Evolutionary conservation across 2,113 vertebrate species (phyloP).

Genomic region (Chloropsis hardwickii): DNA sequence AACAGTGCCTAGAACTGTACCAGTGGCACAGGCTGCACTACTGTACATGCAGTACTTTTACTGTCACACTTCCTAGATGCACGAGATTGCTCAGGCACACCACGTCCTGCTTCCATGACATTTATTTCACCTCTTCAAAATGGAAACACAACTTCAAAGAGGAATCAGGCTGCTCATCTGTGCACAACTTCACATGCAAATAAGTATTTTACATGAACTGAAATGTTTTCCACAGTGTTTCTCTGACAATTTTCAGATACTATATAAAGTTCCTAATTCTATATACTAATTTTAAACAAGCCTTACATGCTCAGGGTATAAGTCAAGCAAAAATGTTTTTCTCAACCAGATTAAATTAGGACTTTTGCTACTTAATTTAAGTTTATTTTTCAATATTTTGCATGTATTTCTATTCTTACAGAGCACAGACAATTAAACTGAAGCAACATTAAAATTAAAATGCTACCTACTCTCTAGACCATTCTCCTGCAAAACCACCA

Average conservation of each 20-base stretch:
- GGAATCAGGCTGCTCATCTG: neutral
- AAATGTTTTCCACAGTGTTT: neutral
- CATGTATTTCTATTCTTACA: neutral
- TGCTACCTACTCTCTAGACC: neutral
- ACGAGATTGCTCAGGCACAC: neutral
- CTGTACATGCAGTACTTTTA: neutral
- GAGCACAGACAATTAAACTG: neutral
- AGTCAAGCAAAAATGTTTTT: neutral
- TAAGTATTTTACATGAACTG: neutral
- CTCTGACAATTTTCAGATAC: neutral
- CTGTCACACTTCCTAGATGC: neutral
- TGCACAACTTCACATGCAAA: neutral
- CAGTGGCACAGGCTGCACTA: rapidly evolving
- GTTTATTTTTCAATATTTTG: neutral
- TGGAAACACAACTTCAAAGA: neutral
- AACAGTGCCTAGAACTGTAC: neutral
- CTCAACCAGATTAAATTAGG: neutral
- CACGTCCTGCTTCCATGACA: neutral
- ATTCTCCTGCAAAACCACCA: neutral
- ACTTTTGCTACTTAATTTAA: neutral
- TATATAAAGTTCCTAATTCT: neutral
- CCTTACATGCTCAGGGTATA: neutral
- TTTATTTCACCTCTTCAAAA: conserved; percentile 25
- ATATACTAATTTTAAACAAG: neutral
- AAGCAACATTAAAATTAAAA: neutral